Base-by-base conservation (phyloP, 2,113 vertebrate species). In the Todiramphus saurophagus region DNA sequence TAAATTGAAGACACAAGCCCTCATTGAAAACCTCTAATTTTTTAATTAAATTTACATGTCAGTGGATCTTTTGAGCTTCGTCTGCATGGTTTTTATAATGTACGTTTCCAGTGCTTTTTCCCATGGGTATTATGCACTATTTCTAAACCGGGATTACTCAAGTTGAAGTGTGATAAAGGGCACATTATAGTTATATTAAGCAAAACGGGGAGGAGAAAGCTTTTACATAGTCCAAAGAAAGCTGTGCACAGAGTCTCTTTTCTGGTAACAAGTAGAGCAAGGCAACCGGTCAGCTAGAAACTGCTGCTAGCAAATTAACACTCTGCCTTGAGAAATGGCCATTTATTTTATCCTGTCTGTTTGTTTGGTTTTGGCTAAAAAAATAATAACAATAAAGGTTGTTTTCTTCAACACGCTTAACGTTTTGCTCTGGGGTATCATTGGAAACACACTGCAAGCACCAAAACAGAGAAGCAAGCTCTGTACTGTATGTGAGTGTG, bases 121-220 rank as follows among this genome's bases (percentile, higher is more conserved):
- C 95, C 90, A 35, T 83, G 95, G 87, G 93, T 48, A 59, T 86
- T 74, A 37, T 27, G 74, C 48, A 27, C 83, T 72, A 44, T 88
- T 96, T 95, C 94, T 90, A 90, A 92, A 82, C 87, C 25, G 92
- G 87, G 81, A 96, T 93, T 79, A 46, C 90, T 96, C 75, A 69
- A 91, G 92, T 76, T 79, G 88, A 97, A 96, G 95, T 94, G 96
- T 95, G 93, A 97, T 95, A 83, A 89, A 96, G 90, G 90, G 75
- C 93, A 97, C 90, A 92, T 89, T 93, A 94, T 93, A 88, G 94
- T 82, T 88, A 83, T 84, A 95, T 89, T 86, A 93, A 88, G 95
- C 89, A 86, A 87, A 94, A 94, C 1, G 13, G 82, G 93, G 96
- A 93, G 82, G 72, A 75, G 91, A 84, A 79, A 82, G 86, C 92